Base-by-base conservation (phyloP, 2,888 invertebrate species). In the Drosophila limbata region DNA sequence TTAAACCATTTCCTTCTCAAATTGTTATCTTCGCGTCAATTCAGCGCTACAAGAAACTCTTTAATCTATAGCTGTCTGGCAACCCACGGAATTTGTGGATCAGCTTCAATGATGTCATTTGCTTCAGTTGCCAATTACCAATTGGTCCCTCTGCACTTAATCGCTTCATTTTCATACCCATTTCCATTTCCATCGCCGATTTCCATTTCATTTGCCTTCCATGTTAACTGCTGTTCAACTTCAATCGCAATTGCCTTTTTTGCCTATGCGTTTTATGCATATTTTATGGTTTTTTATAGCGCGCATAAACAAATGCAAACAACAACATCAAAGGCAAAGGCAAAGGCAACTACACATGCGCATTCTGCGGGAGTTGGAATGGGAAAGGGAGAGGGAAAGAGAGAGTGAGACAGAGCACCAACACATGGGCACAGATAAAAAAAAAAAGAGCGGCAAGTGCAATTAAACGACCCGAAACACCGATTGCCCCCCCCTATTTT, bases 221-320 rank as follows among this genome's bases (percentile, higher is more conserved):
- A 25, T 25, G 25, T 25, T 25, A 6, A 25, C 25, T 56, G 56
- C 77, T 71, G 73, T 71, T 66, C 66, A 80, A 62, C 86, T 72
- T 77, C 86, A 83, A 75, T 83, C 77, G 85, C 71, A 84, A 81
- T 79, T 76, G 79, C 67, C 63, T 75, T 81, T 81, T 80, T 79
- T 68, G 74, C 81, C 83, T 77, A 67, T 85, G 85, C 68, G 71
- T 88, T 88, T 84, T 83, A 85, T 84, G 84, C 84, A 85, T 88
- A 85, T 88, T 84, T 84, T 85, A 84, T 82, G 83, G 72, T 72
- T 82, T 84, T 84, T 84, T 88, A 84, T 85, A 80, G 83, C 74
- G 61, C 63, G 66, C 73, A 82, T 84, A 87, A 84, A 87, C 84
- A 84, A 81, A 81, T 81, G 81, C 62, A 63, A 13, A 9, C 10